phyloP scores from a whole-genome alignment of 2,888 invertebrate genomes.

The Cheilosia scutellata region DNA sequence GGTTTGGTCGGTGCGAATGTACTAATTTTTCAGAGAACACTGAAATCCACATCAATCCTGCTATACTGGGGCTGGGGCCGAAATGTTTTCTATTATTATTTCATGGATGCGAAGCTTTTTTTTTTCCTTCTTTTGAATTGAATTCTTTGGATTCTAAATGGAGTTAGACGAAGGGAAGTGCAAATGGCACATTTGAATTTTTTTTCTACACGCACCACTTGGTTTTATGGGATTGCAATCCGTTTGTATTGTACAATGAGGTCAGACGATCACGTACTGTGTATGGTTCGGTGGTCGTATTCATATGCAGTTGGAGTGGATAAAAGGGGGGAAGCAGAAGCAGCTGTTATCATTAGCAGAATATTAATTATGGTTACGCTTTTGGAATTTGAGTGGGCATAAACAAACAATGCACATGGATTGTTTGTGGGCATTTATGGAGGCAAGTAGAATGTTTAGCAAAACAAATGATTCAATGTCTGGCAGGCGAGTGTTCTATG shows the following conservation, averaged over 20 bases:
- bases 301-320: not conserved
- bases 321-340: not conserved
- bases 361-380: slow-evolving; percentile 18
- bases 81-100: slow-evolving; percentile 20
- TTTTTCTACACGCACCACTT: slow-evolving; percentile 4
- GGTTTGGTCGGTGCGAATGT: slow-evolving; percentile 27
- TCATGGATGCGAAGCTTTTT: slow-evolving; percentile 51
- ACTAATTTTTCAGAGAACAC: slow-evolving; percentile 32
- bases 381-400: slow-evolving; percentile 3
- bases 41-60: slow-evolving; percentile 31
- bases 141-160: slow-evolving; percentile 15
- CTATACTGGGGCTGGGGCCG: slow-evolving; percentile 15
- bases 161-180: slow-evolving; percentile 33
- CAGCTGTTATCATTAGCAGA: slow-evolving; percentile 10
- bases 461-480: not conserved
- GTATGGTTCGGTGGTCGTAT: not conserved
- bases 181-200: slow-evolving; percentile 59
- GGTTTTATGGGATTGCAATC: not conserved
- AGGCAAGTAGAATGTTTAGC: not conserved
- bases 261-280: slow-evolving; percentile 21
- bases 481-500: too few relatives aligned
- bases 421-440: not conserved
- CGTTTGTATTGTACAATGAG: slow-evolving; percentile 23
- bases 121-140: slow-evolving; percentile 10
- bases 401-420: not conserved